A percentile compares a stretch with the other conserved stretches of the same genome.
Evolutionary conservation across 1,140 invertebrate genomes (phyloP).

Genomic region (Drosophila murphyi): DNA sequence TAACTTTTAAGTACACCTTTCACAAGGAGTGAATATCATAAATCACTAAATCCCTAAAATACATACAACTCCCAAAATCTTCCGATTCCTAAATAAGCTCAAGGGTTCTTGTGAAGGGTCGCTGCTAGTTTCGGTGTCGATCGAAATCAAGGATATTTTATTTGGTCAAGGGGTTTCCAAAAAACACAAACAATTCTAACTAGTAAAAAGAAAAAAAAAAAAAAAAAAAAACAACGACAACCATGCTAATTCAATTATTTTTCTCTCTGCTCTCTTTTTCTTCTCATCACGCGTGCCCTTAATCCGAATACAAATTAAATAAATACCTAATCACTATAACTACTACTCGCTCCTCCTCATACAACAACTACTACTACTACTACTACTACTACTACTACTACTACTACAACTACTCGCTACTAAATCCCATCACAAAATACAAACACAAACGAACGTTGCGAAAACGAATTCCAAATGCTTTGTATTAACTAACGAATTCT

Average conservation of each 20-base stretch:
- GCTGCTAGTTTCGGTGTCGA: conserved; percentile 45
- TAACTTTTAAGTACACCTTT: conserved; percentile 32
- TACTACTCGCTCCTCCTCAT: conserved; percentile 36
- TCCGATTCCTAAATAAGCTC: neutral
- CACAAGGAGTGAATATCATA: conserved; percentile 32
- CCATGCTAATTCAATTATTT: conserved; percentile 84
- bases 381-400: conserved; percentile 48
- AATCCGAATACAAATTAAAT: conserved; percentile 51
- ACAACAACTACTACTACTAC: conserved; percentile 62
- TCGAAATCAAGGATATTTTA: conserved; percentile 46
- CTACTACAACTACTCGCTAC: conserved; percentile 61
- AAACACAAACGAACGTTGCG: conserved; percentile 43
- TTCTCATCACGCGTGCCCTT: conserved; percentile 77
- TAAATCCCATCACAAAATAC: conserved; percentile 40
- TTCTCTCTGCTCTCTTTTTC: conserved; percentile 84
- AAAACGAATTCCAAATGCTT: conserved; percentile 69
- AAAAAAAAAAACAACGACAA: conserved; percentile 63
- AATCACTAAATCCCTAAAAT: conserved; percentile 10
- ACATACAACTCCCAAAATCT: conserved; percentile 5
- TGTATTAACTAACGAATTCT: conserved; percentile 67
- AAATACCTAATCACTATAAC: conserved; percentile 56
- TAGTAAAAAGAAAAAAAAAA: conserved; percentile 3
- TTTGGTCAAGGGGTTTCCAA: conserved; percentile 40
- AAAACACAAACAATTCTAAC: conserved; percentile 53
- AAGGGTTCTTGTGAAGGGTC: conserved; percentile 42